phyloP scores from a whole-genome alignment of 2,113 vertebrate genomes.

The Ciconia boyciana region DNA sequence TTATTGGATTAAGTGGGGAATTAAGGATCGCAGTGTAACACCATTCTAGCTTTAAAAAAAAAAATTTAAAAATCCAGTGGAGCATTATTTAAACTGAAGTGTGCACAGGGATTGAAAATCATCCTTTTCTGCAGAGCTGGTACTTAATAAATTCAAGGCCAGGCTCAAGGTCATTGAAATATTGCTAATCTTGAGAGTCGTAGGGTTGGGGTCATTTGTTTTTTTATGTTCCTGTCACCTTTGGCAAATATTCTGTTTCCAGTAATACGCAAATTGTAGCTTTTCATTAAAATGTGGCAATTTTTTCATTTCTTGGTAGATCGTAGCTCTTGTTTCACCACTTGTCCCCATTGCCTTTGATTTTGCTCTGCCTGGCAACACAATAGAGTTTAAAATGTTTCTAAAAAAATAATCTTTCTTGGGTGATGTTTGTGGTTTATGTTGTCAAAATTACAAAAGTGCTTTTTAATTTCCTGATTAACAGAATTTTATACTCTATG shows the following conservation, averaged over 20 bases:
- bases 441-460: not conserved
- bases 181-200: not conserved
- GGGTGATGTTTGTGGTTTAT: not conserved
- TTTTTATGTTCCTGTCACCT: not conserved
- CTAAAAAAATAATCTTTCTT: not conserved
- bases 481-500: not conserved
- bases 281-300: not conserved
- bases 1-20: not conserved
- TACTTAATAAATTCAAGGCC: not conserved
- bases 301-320: not conserved
- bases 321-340: not conserved
- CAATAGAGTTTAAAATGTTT: not conserved
- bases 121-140: not conserved
- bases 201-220: accelerated
- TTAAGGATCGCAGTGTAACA: not conserved
- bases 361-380: not conserved
- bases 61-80: not conserved
- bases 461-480: not conserved
- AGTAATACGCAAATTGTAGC: not conserved
- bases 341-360: not conserved
- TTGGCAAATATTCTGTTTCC: not conserved
- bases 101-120: not conserved
- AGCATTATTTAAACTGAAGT: not conserved
- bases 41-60: not conserved
- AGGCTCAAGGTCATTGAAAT: slow-evolving; percentile 45